phyloP scores from a whole-genome alignment of 2,113 vertebrate genomes.

The Pseudonaja textilis region DNA sequence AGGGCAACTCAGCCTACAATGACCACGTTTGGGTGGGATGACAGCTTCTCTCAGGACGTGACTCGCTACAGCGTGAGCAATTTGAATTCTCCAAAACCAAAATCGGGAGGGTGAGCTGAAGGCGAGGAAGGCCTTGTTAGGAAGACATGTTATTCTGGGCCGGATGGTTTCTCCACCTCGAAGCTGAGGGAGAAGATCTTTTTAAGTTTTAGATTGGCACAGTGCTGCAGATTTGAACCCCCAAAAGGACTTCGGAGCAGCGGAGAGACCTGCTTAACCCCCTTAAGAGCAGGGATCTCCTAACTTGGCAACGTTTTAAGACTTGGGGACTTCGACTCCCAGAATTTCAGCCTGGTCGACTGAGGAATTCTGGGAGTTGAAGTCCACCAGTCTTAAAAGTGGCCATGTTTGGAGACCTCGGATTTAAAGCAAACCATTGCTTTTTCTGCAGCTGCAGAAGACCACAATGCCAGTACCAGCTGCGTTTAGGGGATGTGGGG shows the following conservation, averaged over 20 bases:
- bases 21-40: accelerated
- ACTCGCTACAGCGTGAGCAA: background rate
- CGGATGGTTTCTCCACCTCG: background rate
- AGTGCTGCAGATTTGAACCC: background rate
- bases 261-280: background rate
- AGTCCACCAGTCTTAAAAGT: background rate
- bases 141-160: background rate
- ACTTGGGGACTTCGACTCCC: background rate
- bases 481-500: background rate
- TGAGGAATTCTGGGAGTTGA: background rate
- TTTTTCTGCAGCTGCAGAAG: background rate
- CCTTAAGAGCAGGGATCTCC: background rate
- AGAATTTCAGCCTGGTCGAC: background rate
- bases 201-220: background rate
- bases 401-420: background rate
- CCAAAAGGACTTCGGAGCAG: background rate
- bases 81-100: background rate
- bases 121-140: background rate
- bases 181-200: background rate
- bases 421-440: background rate
- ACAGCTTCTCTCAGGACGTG: background rate
- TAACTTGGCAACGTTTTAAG: background rate
- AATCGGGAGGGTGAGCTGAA: too few relatives aligned
- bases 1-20: too few relatives aligned
- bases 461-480: background rate